Percentiles rank a stretch among this genome's conserved stretches.
Evolutionary conservation across 2,888 invertebrate genomes (phyloP).

Genomic region (Parascotia fuliginaria): DNA sequence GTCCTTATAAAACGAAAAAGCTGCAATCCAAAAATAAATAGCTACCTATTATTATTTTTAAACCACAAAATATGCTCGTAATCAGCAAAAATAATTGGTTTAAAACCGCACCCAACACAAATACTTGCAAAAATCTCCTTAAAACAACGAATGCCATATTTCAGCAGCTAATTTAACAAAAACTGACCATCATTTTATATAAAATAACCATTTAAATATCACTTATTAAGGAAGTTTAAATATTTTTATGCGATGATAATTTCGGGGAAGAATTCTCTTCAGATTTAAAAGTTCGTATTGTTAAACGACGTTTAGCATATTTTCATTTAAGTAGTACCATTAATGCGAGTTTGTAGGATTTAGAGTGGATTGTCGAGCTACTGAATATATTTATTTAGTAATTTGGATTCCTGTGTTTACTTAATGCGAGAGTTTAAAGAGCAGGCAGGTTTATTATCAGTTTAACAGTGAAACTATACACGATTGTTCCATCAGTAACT

Average conservation of each 20-base stretch:
- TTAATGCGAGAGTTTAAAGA: constrained; percentile 4
- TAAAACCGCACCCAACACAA: constrained; percentile 5
- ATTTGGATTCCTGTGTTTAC: constrained; percentile 7
- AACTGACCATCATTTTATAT: constrained; percentile 31
- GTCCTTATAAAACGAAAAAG: neutral
- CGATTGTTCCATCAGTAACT: constrained; percentile 2
- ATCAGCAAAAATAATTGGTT: constrained; percentile 14
- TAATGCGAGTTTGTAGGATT: constrained; percentile 25
- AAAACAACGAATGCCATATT: constrained; percentile 34
- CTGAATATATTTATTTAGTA: constrained; percentile 4
- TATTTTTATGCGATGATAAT: constrained; percentile 55
- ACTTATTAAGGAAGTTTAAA: constrained; percentile 60
- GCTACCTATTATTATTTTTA: neutral
- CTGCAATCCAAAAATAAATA: neutral
- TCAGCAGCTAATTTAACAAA: constrained; percentile 44
- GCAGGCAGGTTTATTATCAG: constrained; percentile 4
- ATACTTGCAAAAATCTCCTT: constrained; percentile 12
- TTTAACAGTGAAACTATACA: constrained; percentile 2
- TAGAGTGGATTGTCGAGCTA: constrained; percentile 17
- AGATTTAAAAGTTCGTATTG: constrained; percentile 24
- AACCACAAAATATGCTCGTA: constrained; percentile 3
- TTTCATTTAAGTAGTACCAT: no score
- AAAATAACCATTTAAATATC: constrained; percentile 49
- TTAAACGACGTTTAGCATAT: constrained; percentile 34
- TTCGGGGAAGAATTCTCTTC: constrained; percentile 45